phyloP scores from a whole-genome alignment of 2,888 invertebrate genomes.

The Torymus tubicola region DNA sequence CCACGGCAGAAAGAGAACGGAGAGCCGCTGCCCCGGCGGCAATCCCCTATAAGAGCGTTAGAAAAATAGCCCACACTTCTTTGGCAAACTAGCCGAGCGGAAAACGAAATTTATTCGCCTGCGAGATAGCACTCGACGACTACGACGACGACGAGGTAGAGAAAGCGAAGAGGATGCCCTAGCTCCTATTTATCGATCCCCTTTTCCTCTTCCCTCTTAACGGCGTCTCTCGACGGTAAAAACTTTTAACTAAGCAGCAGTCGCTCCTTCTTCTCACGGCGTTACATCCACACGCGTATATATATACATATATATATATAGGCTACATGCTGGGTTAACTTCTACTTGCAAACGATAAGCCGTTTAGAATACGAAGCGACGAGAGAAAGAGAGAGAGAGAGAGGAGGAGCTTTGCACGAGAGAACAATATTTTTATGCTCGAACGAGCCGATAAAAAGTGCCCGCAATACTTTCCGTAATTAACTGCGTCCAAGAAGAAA shows the following conservation, averaged over 20 bases:
- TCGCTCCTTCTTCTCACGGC: constrained; percentile 3
- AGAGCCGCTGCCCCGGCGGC: background rate
- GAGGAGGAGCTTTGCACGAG: constrained; percentile 58
- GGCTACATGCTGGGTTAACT: constrained; percentile 55
- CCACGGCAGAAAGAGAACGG: too few relatives aligned
- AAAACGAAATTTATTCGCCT: constrained; percentile 41
- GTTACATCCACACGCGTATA: background rate
- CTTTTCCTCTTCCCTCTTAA: constrained; percentile 35
- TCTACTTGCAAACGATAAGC: constrained; percentile 62
- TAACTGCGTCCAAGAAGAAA: constrained; percentile 63
- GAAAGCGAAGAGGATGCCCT: background rate
- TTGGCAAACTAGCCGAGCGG: constrained; percentile 30
- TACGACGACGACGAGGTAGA: constrained; percentile 16
- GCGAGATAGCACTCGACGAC: constrained; percentile 33
- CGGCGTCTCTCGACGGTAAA: constrained; percentile 53
- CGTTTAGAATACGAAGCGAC: constrained; percentile 61
- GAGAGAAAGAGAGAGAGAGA: background rate
- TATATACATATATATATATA: too few relatives aligned
- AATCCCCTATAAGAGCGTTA: constrained; percentile 23
- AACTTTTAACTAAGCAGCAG: constrained; percentile 59
- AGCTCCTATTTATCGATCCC: constrained; percentile 60
- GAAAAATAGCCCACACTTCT: constrained; percentile 28
- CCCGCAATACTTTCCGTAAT: constrained; percentile 69
- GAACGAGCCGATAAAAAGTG: constrained; percentile 69
- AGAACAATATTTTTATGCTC: constrained; percentile 69